phyloP scores from a whole-genome alignment of 2,888 invertebrate species.

The Andrena camellia region DNA sequence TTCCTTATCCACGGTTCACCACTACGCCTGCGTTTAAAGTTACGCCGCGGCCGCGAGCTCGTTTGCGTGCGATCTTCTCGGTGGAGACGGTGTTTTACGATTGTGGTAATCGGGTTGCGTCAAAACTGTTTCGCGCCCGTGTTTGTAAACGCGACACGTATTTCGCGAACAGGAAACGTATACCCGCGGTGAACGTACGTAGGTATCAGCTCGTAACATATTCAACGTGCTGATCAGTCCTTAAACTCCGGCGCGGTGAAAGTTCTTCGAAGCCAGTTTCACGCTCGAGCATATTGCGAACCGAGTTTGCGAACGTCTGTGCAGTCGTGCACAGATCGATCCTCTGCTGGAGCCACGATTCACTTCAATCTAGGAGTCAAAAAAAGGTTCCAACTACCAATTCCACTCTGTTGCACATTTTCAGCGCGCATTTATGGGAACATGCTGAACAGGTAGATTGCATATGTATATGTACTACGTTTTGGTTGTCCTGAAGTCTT shows the following conservation, averaged over 20 bases:
- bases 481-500: no score
- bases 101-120: conserved; percentile 28
- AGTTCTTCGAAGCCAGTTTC: conserved; percentile 57
- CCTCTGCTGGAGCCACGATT: background rate
- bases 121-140: conserved; percentile 30
- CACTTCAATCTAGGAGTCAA: background rate
- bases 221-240: conserved; percentile 36
- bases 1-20: background rate
- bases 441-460: no score
- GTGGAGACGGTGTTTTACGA: background rate
- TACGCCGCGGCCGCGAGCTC: background rate
- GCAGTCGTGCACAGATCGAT: conserved; percentile 9
- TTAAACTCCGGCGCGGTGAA: conserved; percentile 65
- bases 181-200: conserved; percentile 42
- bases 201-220: conserved; percentile 20
- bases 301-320: conserved; percentile 53
- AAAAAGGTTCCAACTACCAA: no score
- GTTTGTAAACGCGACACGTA: conserved; percentile 51
- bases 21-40: background rate
- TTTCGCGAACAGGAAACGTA: conserved; percentile 28
- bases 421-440: no score
- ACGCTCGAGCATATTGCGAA: conserved; percentile 38
- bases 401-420: no score
- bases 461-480: no score
- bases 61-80: background rate